Base-by-base conservation (phyloP, 2,113 vertebrate species). In the Caracal caracal region DNA sequence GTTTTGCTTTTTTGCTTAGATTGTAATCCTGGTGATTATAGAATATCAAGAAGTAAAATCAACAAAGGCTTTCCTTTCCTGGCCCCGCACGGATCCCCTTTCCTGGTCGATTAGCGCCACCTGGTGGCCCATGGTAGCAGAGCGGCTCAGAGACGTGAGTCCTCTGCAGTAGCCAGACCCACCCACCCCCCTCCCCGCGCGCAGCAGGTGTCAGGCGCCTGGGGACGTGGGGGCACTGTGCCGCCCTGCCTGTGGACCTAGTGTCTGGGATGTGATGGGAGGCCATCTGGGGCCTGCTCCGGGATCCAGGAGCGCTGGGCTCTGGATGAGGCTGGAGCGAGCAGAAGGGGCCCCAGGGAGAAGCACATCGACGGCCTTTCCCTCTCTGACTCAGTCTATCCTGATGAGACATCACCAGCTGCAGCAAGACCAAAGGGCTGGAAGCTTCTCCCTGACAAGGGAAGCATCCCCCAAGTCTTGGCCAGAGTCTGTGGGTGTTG, bases 11-110 rank as follows among this genome's bases (percentile, higher is more conserved):
- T 97, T 97, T 97, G 95, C 96, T 97, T 97, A 96, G 97, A 97
- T 97, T 94, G 92, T 98, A 97, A 98, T 98, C 97, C 97, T 96
- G 92, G 96, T 97, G 97, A 98, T 97, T 97, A 97, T 97, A 96
- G 97, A 96, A 94, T 96, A 96, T 96, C 96, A 96, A 94, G 95
- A 96, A 92, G 65, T 83, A 96, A 96, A 94, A 97, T 90, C 90
- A 97, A 97, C 97, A 97, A 95, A 95, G 95, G 92, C 83, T 66
- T 94, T 35, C 75, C 30, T 93, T 92, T 16, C 92, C 49, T 10
- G n/a, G 51, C 37, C 12, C 47, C 5, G 24, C 24, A 3, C 24
- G 0, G 2, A 22, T 2, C 26, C 37, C n/a, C 0, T 91, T 98
- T 93, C 26, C 93, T 94, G 91, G 71, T 97, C 84, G 0, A 1